Percentiles rank a stretch among this genome's conserved stretches.
Conservation (phyloP, 2,888 invertebrate genomes). For the Clepsis dumicolana region DNA sequence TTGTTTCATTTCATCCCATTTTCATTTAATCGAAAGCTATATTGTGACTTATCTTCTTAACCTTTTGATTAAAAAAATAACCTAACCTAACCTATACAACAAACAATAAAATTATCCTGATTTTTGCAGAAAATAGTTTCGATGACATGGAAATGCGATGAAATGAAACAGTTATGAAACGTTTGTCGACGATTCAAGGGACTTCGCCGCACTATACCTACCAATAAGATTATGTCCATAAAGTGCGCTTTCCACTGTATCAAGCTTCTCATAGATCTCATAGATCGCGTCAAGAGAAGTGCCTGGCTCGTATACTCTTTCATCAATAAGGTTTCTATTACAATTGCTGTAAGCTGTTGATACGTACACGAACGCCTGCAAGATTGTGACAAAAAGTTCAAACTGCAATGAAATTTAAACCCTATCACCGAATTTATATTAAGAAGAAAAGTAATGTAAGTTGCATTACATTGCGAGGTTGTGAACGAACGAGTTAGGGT, state of each 20-base stretch:
- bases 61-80: too few species aligned
- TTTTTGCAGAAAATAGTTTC: too few species aligned
- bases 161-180: too few species aligned
- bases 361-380: constrained; percentile 39
- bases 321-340: constrained; percentile 25
- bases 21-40: too few species aligned
- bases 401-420: neutral
- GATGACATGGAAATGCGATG: too few species aligned
- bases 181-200: too few species aligned
- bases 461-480: neutral
- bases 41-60: too few species aligned
- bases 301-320: constrained; percentile 22
- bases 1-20: too few species aligned
- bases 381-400: neutral
- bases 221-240: neutral
- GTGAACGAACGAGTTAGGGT: neutral
- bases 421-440: too few species aligned
- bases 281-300: constrained; percentile 18
- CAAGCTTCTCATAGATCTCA: constrained; percentile 2
- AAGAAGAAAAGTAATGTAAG: neutral
- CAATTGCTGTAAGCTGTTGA: constrained; percentile 41
- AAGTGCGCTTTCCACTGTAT: neutral
- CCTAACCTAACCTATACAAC: too few species aligned
- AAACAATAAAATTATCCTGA: too few species aligned
- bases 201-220: constrained; percentile 1